Percentiles rank a stretch among this genome's conserved stretches.
Evolutionary conservation across 2,797 vertebrate species (phyloP).

Genomic region (Peromyscus melanophrys): DNA sequence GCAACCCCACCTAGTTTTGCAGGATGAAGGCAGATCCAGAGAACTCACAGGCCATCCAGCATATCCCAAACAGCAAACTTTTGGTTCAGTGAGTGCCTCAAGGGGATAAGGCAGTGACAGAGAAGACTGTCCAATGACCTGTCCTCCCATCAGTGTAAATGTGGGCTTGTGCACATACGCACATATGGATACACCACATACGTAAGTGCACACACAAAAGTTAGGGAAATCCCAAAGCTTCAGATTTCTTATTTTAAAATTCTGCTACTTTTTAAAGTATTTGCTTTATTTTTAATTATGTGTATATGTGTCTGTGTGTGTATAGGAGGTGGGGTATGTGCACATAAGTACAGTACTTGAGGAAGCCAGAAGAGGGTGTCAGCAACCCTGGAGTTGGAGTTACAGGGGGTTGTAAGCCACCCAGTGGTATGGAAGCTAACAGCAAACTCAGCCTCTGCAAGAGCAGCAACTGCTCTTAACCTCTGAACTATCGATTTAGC

Average conservation of each 20-base stretch:
- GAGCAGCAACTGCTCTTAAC: not conserved
- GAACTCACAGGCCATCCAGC: not conserved
- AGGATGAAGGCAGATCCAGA: not conserved
- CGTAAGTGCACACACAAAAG: not conserved
- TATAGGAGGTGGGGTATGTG: not conserved
- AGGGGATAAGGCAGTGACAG: not conserved
- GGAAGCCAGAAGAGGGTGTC: too few relatives aligned
- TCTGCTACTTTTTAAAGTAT: not conserved
- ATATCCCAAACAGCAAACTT: not conserved
- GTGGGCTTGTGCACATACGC: not conserved
- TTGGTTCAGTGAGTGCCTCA: not conserved
- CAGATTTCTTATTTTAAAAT: conserved; percentile 18
- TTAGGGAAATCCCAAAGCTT: conserved; percentile 24
- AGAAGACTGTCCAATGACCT: not conserved
- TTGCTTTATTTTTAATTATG: not conserved
- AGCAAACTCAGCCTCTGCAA: not conserved
- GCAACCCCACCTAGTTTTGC: not conserved
- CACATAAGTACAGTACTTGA: not conserved
- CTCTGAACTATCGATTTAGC: not conserved
- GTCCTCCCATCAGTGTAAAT: not conserved
- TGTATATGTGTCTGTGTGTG: not conserved
- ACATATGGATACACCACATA: not conserved
- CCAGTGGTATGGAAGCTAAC: not conserved
- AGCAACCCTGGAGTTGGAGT: not conserved
- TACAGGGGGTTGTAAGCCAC: not conserved